A percentile compares a stretch with the other conserved stretches of the same genome.
These are phyloP conservation scores for Calephelis nemesis DNA, from an alignment of 1,140 invertebrate genomes.

Conservation along the genomic window DNA sequence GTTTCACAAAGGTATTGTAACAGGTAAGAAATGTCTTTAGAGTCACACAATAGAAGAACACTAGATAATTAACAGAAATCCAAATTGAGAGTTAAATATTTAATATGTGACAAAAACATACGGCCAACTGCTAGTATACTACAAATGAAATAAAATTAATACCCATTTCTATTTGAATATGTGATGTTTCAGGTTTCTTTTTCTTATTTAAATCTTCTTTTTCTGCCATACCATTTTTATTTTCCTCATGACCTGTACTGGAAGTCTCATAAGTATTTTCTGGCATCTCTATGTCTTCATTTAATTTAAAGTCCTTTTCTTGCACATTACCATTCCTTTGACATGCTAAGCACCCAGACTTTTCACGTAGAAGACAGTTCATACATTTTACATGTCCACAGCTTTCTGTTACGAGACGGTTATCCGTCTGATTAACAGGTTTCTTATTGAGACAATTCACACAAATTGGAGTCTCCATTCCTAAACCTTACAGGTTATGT, in stretches of 20 bases:
- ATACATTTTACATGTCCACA: slow-evolving; percentile 80
- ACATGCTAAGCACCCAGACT: slow-evolving; percentile 68
- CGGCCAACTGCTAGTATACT: too few species aligned
- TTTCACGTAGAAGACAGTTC: slow-evolving; percentile 74
- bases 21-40: too few species aligned
- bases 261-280: slow-evolving; percentile 26
- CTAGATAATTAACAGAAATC: too few species aligned
- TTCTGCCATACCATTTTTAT: slow-evolving; percentile 33
- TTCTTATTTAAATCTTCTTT: slow-evolving; percentile 43
- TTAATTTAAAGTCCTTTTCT: slow-evolving; percentile 25
- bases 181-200: slow-evolving; percentile 55
- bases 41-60: too few species aligned
- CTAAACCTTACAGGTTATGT: slow-evolving; percentile 54
- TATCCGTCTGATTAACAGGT: slow-evolving; percentile 63
- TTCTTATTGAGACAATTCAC: slow-evolving; percentile 67
- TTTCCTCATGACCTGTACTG: slow-evolving; percentile 26
- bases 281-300: slow-evolving; percentile 25
- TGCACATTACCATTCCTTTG: slow-evolving; percentile 33
- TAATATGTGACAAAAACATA: too few species aligned
- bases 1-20: too few species aligned
- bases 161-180: slow-evolving; percentile 61
- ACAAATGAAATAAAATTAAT: slow-evolving; percentile 15
- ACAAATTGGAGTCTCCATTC: slow-evolving; percentile 66
- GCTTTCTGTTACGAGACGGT: slow-evolving; percentile 78
- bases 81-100: too few species aligned